Percentiles rank a stretch among this genome's conserved stretches.
phyloP scores from a whole-genome alignment of 2,113 vertebrate genomes.

The Tupaia tana region DNA sequence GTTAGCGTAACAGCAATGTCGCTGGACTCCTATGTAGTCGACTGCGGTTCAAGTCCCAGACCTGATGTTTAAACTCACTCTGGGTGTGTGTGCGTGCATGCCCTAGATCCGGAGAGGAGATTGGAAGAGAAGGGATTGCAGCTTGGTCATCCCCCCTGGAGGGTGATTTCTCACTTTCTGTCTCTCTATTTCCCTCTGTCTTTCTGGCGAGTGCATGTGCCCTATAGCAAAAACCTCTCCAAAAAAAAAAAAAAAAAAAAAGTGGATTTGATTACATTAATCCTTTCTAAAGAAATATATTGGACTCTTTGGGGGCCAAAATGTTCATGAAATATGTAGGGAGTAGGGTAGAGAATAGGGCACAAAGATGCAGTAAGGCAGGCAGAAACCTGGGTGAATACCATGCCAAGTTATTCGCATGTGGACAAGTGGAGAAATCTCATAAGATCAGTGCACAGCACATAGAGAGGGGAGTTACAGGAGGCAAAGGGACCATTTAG shows the following conservation, averaged over 20 bases:
- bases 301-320: not conserved
- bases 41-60: too few species aligned
- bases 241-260: not conserved
- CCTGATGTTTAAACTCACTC: too few species aligned
- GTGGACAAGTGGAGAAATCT: not conserved
- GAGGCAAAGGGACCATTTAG: not conserved
- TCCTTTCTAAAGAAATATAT: not conserved
- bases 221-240: too few species aligned
- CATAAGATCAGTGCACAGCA: not conserved
- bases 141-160: too few species aligned
- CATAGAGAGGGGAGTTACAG: not conserved
- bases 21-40: too few species aligned
- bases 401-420: not conserved
- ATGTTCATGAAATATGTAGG: not conserved
- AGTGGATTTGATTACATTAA: not conserved
- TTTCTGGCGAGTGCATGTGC: too few species aligned
- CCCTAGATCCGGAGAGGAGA: too few species aligned
- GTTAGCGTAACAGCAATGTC: too few species aligned
- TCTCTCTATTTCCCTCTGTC: too few species aligned
- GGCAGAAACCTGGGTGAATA: not conserved
- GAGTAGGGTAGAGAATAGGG: not conserved
- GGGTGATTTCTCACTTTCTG: too few species aligned
- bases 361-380: not conserved
- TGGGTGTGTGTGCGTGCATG: too few species aligned
- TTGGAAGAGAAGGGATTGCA: too few species aligned